Base-by-base conservation (phyloP, 2,113 vertebrate genomes). In the Clarias gariepinus region DNA sequence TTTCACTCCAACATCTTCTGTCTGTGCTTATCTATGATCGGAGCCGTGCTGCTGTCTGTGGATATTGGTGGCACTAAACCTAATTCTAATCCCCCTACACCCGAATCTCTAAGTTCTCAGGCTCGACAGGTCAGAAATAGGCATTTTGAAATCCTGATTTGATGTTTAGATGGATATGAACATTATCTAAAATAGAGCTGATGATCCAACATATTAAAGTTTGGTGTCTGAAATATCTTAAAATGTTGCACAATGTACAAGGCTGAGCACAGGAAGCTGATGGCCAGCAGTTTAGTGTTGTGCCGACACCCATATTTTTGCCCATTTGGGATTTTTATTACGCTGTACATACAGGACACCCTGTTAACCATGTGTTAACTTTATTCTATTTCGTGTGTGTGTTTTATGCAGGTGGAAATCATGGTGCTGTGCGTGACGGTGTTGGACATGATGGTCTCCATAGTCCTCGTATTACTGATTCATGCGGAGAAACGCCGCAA, bases 391-490 rank as follows among this genome's bases (percentile, higher is more conserved):
- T 82, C 90, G 58, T 81, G 18, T 53, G 92, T 92, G 86, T 33
- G 86, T 69, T 0, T 93, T 93, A 66, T 66, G 23, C 80, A 90
- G 89, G 79, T 88, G 84, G 88, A 89, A 74, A 11, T 82, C 57
- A 30, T 90, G 86, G 68, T 87, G 73, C 85, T 95, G 71, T 91
- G 87, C 71, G 89, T 95, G 84, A 77, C 94, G 83, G 74, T 76
- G 16, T 53, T 95, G 3, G 92, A 93, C 86, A 74, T 89, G 30
- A 6, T 82, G 36, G 81, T 94, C 82, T 94, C 94, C n/a, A 58
- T 30, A 6, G 3, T 93, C 41, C 93, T 95, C 41, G 91, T 93
- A 80, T 61, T 89, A 87, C 93, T 88, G 85, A 90, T 94, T 82
- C 5, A 9, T 0, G 87, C 76, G 84, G 90, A 91, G 81, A 94